Base-by-base conservation (phyloP, 2,888 invertebrate species). In the Tupiocoris notatus region DNA sequence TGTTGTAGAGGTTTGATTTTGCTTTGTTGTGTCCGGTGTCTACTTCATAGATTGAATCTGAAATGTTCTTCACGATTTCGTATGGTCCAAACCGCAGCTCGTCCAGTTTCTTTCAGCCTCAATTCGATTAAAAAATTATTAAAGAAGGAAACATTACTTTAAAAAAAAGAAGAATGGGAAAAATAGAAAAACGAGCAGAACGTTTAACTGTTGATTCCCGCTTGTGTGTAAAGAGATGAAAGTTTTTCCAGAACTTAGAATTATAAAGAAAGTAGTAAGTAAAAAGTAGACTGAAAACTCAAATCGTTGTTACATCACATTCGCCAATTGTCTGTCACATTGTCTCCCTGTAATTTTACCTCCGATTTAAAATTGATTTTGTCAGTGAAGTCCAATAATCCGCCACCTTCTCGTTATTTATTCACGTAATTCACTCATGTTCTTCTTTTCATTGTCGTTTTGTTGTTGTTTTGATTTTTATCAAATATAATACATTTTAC, bases 401-500 rank as follows among this genome's bases (percentile, higher is more conserved):
- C 16, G 58, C 24, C 21, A 59, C 59, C 59, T 70, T 59, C 24
- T 58, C n/a, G 70, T 70, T 70, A 24, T 24, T 70, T 59, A 59
- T 70, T 59, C 24, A 24, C 59, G 70, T 70, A 59, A 12, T 23
- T 70, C 59, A 70, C 54, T 58, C 58, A 59, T 59, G 7, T 17
- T 70, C 59, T n/a, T n/a, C n/a, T n/a, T n/a, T n/a, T n/a, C 59
- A 58, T 70, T 70, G 59, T n/a, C 21, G 24, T n/a, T 70, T 23
- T n/a, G n/a, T n/a, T n/a, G n/a, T 20, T 24, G 57, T 58, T 70
- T 59, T 70, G 17, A 58, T 59, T 70, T 70, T 59, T 24, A 24
- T 25, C 22, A 70, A 70, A 56, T 70, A 70, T 70, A 70, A 70
- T 70, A 59, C 70, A 70, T 70, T 70, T 59, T 70, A n/a, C n/a